phyloP scores from a whole-genome alignment of 2,888 invertebrate species.

The Pantelozetes paolii region DNA sequence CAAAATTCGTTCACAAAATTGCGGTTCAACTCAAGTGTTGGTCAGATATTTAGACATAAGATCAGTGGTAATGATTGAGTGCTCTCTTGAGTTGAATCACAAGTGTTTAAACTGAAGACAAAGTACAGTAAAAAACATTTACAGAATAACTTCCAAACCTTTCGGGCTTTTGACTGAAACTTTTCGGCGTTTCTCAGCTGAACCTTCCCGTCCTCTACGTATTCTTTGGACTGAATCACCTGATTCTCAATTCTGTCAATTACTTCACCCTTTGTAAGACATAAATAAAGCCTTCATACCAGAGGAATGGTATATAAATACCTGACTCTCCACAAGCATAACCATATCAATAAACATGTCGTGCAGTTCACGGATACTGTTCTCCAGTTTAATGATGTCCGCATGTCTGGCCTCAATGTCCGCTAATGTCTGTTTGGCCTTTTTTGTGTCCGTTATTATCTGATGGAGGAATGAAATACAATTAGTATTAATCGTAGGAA shows the following conservation, averaged over 20 bases:
- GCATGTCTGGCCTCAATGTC: slow-evolving; percentile 99
- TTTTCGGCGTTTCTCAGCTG: slow-evolving; percentile 60
- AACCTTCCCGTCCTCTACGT: slow-evolving; percentile 58
- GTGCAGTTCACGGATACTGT: slow-evolving; percentile 97
- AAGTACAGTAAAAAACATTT: neutral
- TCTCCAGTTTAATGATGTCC: slow-evolving; percentile 99
- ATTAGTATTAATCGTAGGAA: neutral
- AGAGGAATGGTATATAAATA: neutral
- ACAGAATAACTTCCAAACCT: slow-evolving; percentile 18
- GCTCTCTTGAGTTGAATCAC: too few species aligned
- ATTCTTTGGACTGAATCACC: slow-evolving; percentile 59
- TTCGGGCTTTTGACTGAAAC: slow-evolving; percentile 58
- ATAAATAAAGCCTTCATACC: neutral
- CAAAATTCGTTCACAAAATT: neutral
- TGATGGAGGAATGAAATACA: slow-evolving; percentile 57
- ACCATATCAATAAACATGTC: slow-evolving; percentile 99
- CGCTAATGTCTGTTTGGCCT: slow-evolving; percentile 97
- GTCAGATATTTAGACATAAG: too few species aligned
- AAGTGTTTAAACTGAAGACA: too few species aligned
- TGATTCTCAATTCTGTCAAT: slow-evolving; percentile 60
- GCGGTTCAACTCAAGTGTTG: neutral
- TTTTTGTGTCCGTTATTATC: slow-evolving; percentile 99
- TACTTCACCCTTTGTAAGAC: slow-evolving; percentile 57
- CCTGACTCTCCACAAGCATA: slow-evolving; percentile 82
- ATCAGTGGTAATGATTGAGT: too few species aligned